These are phyloP conservation scores for Eclectus roratus DNA, from an alignment of 2,113 vertebrate genomes.

Conservation along the genomic window DNA sequence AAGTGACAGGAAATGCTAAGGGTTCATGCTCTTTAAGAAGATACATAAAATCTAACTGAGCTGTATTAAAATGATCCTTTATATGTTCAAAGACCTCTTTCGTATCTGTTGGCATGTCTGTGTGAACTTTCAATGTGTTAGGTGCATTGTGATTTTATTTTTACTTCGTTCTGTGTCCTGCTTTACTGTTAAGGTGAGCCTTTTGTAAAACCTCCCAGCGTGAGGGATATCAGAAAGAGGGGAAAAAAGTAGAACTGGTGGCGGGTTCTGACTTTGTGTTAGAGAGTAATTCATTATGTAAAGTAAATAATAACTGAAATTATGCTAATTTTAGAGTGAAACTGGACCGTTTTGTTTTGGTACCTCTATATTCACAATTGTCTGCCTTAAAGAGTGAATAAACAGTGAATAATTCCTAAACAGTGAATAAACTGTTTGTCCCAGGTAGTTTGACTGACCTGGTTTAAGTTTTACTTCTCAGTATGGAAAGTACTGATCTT, in stretches of 20 bases:
- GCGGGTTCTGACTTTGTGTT: neutral
- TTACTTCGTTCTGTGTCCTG: neutral
- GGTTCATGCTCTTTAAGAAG: constrained; percentile 61
- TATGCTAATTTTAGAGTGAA: neutral
- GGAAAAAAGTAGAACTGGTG: neutral
- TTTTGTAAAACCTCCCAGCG: neutral
- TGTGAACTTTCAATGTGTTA: neutral
- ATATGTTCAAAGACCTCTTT: neutral
- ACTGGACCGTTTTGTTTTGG: neutral
- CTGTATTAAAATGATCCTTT: neutral
- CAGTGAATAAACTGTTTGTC: neutral
- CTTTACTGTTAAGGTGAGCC: neutral
- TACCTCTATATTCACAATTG: neutral
- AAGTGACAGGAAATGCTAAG: constrained; percentile 25
- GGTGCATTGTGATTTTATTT: neutral
- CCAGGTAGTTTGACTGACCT: neutral
- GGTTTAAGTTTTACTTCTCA: neutral
- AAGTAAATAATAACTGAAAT: neutral
- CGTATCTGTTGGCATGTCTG: neutral
- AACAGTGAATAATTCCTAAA: neutral
- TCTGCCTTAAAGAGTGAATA: neutral
- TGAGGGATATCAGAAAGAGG: neutral
- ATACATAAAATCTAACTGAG: neutral
- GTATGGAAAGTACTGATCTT: neutral
- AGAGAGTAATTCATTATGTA: neutral